Conservation (phyloP, 2,888 invertebrate genomes). For the Pteria penguin region DNA sequence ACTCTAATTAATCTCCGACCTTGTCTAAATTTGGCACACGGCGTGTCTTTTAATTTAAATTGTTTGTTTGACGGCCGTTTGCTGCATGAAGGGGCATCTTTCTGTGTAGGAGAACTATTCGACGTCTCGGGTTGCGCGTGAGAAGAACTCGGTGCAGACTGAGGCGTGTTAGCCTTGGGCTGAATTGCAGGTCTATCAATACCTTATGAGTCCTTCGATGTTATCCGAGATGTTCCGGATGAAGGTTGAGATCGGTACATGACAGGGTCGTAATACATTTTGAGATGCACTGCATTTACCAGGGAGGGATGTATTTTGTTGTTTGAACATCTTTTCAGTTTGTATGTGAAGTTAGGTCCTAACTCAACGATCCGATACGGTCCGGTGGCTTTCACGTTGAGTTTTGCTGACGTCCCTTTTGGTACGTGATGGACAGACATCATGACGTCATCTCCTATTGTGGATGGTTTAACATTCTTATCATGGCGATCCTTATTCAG, state of each 20-base stretch:
- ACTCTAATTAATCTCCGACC: too few species aligned
- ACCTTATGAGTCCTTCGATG: too few species aligned
- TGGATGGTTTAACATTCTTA: conserved; percentile 1
- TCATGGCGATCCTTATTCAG: conserved; percentile 26
- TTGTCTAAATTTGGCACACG: too few species aligned
- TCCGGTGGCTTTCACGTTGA: conserved; percentile 23
- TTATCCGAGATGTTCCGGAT: too few species aligned
- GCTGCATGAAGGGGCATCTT: too few species aligned
- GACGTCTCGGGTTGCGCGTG: too few species aligned
- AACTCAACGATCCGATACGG: conserved; percentile 15
- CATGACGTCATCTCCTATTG: conserved; percentile 13
- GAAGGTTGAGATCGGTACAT: neutral
- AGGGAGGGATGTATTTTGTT: conserved; percentile 4
- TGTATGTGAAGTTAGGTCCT: conserved; percentile 30
- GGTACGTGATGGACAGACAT: conserved; percentile 18
- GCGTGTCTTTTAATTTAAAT: too few species aligned
- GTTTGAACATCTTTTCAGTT: neutral
- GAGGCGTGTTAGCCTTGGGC: too few species aligned
- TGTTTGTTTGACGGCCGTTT: too few species aligned
- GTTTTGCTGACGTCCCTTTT: conserved; percentile 9
- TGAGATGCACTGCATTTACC: conserved; percentile 25
- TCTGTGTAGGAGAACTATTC: too few species aligned
- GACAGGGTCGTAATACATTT: conserved; percentile 6
- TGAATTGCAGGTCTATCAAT: too few species aligned
- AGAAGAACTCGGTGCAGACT: too few species aligned